Evolutionary conservation across 2,888 invertebrate species (phyloP).

Genomic region (Limnephilus lunatus): DNA sequence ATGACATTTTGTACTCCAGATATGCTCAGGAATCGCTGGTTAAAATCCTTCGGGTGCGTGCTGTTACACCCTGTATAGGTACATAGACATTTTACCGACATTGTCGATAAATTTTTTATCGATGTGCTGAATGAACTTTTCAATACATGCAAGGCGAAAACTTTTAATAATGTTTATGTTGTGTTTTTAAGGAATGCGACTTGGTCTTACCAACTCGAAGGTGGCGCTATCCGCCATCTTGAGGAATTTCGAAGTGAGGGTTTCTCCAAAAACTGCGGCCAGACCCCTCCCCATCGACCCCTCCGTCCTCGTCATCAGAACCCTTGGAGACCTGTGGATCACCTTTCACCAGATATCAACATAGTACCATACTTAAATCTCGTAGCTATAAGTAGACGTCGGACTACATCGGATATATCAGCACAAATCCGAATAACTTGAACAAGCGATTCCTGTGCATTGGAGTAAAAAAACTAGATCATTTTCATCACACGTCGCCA

Average conservation of each 20-base stretch:
- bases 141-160: background rate
- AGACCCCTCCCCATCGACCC: constrained; percentile 59
- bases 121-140: no score
- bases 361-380: background rate
- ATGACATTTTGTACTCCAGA: no score
- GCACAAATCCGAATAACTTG: no score
- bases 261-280: constrained; percentile 53
- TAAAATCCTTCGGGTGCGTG: no score
- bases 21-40: no score
- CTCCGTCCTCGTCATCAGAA: constrained; percentile 52
- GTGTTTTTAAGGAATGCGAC: constrained; percentile 52
- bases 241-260: constrained; percentile 60
- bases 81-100: no score
- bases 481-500: no score
- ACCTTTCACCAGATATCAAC: constrained; percentile 55
- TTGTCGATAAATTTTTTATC: no score
- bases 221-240: constrained; percentile 53
- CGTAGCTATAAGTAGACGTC: background rate
- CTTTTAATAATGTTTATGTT: background rate
- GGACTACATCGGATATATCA: no score
- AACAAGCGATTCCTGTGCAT: no score
- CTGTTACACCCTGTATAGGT: no score
- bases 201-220: constrained; percentile 58
- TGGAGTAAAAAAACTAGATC: no score
- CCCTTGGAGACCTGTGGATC: constrained; percentile 61